phyloP scores from a whole-genome alignment of 2,888 invertebrate genomes.

The Eudemis profundana region DNA sequence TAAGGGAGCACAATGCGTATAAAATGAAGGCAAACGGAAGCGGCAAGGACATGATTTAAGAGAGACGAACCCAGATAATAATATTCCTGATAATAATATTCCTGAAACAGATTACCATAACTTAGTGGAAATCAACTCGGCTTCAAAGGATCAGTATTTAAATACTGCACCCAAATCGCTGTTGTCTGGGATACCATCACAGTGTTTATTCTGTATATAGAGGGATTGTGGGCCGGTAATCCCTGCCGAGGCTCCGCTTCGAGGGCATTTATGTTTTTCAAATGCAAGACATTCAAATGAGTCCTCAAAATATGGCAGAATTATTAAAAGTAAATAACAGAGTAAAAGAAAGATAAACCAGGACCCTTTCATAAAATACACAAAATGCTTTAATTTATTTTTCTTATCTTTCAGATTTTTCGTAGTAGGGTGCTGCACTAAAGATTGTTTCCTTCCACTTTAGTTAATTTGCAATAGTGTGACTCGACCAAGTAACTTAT shows the following conservation, averaged over 20 bases:
- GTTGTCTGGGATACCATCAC: conserved; percentile 31
- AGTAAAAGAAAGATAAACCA: not conserved
- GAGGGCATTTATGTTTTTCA: conserved; percentile 29
- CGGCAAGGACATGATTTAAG: conserved; percentile 40
- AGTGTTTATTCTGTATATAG: conserved; percentile 38
- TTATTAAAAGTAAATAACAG: conserved; percentile 1
- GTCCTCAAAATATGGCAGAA: conserved; percentile 16
- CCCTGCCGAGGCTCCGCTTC: conserved; percentile 5
- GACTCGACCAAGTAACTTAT: not conserved
- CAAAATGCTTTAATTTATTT: too few species aligned
- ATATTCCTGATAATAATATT: conserved; percentile 63
- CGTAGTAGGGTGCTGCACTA: too few species aligned
- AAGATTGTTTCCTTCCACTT: too few species aligned
- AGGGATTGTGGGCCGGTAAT: conserved; percentile 34
- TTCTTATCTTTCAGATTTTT: too few species aligned
- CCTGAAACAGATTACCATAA: conserved; percentile 65
- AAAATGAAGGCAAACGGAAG: conserved; percentile 53
- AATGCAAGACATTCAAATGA: conserved; percentile 34
- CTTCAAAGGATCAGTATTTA: conserved; percentile 63
- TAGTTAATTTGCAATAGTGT: not conserved
- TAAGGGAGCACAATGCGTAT: conserved; percentile 57
- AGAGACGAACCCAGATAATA: conserved; percentile 49
- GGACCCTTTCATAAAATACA: not conserved
- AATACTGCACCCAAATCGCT: conserved; percentile 64
- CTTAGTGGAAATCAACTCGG: conserved; percentile 53